These are phyloP conservation scores for Serrognathus titanus DNA, from an alignment of 2,888 invertebrate genomes.

Conservation along the genomic window DNA sequence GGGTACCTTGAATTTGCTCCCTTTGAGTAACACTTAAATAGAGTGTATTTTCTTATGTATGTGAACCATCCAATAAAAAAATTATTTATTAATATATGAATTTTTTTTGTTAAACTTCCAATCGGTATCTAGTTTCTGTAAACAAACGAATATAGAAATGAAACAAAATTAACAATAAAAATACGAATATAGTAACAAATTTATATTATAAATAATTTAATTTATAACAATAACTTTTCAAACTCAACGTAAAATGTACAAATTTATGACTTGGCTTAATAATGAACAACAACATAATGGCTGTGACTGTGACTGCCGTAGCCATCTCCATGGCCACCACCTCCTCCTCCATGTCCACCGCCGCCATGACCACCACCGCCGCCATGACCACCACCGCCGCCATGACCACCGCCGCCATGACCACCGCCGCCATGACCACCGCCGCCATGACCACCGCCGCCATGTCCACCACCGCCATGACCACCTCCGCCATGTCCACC, in stretches of 20 bases:
- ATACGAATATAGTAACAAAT: not conserved
- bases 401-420: slow-evolving; percentile 67
- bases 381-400: slow-evolving; percentile 62
- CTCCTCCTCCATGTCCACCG: slow-evolving; percentile 3
- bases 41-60: too few relatives aligned
- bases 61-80: too few relatives aligned
- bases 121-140: too few relatives aligned
- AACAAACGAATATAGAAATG: not conserved
- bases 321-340: slow-evolving; percentile 7
- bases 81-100: too few relatives aligned
- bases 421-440: not conserved
- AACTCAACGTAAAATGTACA: not conserved
- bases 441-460: slow-evolving; percentile 64
- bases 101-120: too few relatives aligned
- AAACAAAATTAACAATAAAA: slow-evolving; percentile 1
- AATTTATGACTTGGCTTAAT: not conserved
- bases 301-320: slow-evolving; percentile 11
- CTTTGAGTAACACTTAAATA: too few relatives aligned
- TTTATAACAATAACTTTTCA: not conserved
- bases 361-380: slow-evolving; percentile 40
- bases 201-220: slow-evolving; percentile 1
- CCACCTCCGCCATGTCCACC: slow-evolving; percentile 8
- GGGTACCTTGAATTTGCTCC: too few relatives aligned
- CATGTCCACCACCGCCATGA: slow-evolving; percentile 59
- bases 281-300: slow-evolving; percentile 8